Evolutionary conservation across 1,140 invertebrate species (phyloP), one percentile per base, ranked within the genome.

Genomic region (Pectinophora gossypiella): DNA sequence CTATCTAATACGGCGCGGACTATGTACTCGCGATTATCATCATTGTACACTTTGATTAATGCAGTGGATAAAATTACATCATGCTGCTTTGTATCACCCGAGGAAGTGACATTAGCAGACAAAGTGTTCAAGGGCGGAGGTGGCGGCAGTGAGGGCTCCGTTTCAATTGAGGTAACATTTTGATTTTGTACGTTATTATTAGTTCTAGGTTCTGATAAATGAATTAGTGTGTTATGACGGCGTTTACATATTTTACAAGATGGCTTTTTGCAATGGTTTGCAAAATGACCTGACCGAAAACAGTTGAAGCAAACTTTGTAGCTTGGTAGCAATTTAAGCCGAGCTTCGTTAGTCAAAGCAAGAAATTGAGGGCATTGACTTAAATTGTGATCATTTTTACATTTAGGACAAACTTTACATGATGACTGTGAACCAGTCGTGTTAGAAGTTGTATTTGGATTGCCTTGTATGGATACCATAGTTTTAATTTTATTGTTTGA

Each of bases 21-120:
- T n/a, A 47, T 40, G 16, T 53, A 27, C 22, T 12, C 40, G 3
- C 15, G 13, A 20, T 23, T 27, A 27, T 52, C 21, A 3, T 6
- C 10, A 52, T 45, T 42, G 19, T 15, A 45, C 3, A 52, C 19
- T 6, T 36, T 19, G 16, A 53, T n/a, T 22, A 53, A 32, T 13
- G 44, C 51, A 22, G 51, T 53, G 19, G 51, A 53, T 19, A 53
- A 23, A 7, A 51, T 19, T 15, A 15, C 18, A 21, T 35, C 20
- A 19, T 22, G 9, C 2, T 16, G 23, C 3, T 5, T 38, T 13
- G 13, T 3, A 3, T 10, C 36, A 5, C 18, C 20, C 18, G 42
- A 10, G 5, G 18, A n/a, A n/a, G n/a, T n/a, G n/a, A n/a, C n/a
- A n/a, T n/a, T n/a, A n/a, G n/a, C n/a, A n/a, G n/a, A n/a, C n/a